Base-by-base conservation (phyloP, 2,797 vertebrate genomes). In the Acanthis flammea region DNA sequence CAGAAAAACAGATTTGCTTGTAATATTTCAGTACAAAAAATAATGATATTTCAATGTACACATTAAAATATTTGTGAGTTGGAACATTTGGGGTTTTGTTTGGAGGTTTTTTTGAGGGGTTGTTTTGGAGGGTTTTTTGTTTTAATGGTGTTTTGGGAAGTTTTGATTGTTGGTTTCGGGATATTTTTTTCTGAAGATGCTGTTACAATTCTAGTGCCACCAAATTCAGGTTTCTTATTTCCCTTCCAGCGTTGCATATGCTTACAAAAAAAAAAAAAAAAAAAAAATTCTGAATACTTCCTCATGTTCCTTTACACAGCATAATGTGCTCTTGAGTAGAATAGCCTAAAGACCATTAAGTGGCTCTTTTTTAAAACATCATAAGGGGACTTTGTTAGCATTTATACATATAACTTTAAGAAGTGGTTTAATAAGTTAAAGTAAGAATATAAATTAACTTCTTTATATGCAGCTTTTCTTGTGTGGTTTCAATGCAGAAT, bases 61-160 rank as follows among this genome's bases (percentile, higher is more conserved):
- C 45, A 35, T 39, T 47, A 35, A 57, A 77, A 91, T 60, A 48
- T n/a, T 50, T 88, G 9, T 28, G 14, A 21, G 4, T 31, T 51
- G 17, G 3, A 22, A 4, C 4, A 28, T 76, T 13, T 57, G 21
- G 10, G 5, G 0, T 10, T 53, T 47, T 44, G 7, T 27, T 58
- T 54, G 31, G 18, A 18, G 2, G 7, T 25, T 15, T 60, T 60
- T 57, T 42, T 18, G 2, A 31, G 12, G 28, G 7, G 9, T 80
- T 13, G 2, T 42, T 58, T 37, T 31, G 12, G 27, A 37, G 23
- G 14, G 0, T 1, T 50, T 66, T 60, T 58, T 21, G 3, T 9
- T 55, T 72, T 50, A 22, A 4, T 61, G 9, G 0, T n/a, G 2
- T 5, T 51, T 48, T 8, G 19, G 24, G 17, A 7, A 2, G 4